Conservation (phyloP, 2,888 invertebrate genomes). For the Coleophora deauratella region DNA sequence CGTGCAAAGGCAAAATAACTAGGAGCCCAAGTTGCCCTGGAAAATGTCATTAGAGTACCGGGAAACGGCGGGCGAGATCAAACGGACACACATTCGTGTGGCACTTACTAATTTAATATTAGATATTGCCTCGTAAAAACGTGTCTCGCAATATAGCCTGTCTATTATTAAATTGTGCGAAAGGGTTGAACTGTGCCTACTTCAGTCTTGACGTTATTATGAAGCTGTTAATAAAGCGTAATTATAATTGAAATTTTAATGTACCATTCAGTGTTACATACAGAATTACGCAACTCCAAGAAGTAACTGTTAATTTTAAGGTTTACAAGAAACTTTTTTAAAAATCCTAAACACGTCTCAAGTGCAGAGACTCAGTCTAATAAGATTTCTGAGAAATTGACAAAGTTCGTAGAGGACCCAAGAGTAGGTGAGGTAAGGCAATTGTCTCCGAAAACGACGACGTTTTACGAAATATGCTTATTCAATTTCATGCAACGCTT, state of each 20-base stretch:
- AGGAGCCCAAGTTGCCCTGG: slow-evolving; percentile 17
- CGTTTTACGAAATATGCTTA: slow-evolving; percentile 75
- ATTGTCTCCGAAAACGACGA: slow-evolving; percentile 73
- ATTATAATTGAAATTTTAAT: no score
- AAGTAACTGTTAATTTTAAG: no score
- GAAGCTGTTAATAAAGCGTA: slow-evolving; percentile 9
- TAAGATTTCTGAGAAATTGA: slow-evolving; percentile 70
- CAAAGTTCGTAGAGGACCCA: slow-evolving; percentile 69
- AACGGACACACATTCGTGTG: slow-evolving; percentile 61
- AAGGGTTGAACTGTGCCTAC: slow-evolving; percentile 29
- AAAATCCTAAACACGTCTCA: slow-evolving; percentile 29
- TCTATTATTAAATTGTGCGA: slow-evolving; percentile 48
- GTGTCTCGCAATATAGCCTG: slow-evolving; percentile 43
- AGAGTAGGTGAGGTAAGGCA: slow-evolving; percentile 74
- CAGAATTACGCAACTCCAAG: no score
- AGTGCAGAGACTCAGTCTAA: slow-evolving; percentile 59
- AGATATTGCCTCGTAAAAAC: slow-evolving; percentile 60
- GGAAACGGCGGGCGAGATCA: slow-evolving; percentile 54
- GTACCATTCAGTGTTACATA: no score
- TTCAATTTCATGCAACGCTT: slow-evolving; percentile 76
- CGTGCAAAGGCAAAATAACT: no score
- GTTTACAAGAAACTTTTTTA: no score
- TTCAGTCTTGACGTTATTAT: no score
- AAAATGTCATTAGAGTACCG: slow-evolving; percentile 64
- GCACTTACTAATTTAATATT: slow-evolving; percentile 64